phyloP scores from a whole-genome alignment of 2,113 vertebrate genomes.

The Perca schrenkii region DNA sequence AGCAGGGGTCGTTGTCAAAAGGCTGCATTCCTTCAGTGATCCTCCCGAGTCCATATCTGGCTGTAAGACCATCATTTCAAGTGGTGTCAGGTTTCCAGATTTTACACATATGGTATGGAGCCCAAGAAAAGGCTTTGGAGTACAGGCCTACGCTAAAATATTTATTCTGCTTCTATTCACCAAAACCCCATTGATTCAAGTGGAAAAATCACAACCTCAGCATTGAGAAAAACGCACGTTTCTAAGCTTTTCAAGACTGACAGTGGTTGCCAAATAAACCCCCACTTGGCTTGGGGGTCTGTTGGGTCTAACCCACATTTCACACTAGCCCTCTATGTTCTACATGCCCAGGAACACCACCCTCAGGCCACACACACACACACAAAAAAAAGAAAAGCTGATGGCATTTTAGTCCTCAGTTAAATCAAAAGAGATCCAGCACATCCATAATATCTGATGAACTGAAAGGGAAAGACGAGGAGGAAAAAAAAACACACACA shows the following conservation, averaged over 20 bases:
- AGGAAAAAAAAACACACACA: conserved; percentile 36
- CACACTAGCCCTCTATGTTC: conserved; percentile 34
- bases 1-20: conserved; percentile 43
- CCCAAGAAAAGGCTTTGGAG: not conserved
- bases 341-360: conserved; percentile 51
- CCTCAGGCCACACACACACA: conserved; percentile 38
- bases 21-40: conserved; percentile 50
- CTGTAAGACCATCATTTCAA: conserved; percentile 36
- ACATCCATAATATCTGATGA: conserved; percentile 73
- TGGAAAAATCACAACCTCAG: not conserved
- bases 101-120: conserved; percentile 15
- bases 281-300: conserved; percentile 5
- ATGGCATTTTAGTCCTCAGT: conserved; percentile 42
- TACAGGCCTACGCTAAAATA: not conserved
- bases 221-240: not conserved
- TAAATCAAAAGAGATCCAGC: conserved; percentile 60
- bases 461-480: conserved; percentile 65
- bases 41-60: conserved; percentile 53
- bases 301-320: conserved; percentile 59
- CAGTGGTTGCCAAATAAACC: conserved; percentile 6
- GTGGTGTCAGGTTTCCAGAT: conserved; percentile 27
- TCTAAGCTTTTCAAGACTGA: conserved; percentile 3
- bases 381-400: conserved; percentile 6
- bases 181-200: not conserved
- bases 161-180: not conserved